A percentile compares a stretch with the other conserved stretches of the same genome.
These are phyloP conservation scores for Hyles lineata DNA, from an alignment of 2,888 invertebrate species.

Conservation along the genomic window DNA sequence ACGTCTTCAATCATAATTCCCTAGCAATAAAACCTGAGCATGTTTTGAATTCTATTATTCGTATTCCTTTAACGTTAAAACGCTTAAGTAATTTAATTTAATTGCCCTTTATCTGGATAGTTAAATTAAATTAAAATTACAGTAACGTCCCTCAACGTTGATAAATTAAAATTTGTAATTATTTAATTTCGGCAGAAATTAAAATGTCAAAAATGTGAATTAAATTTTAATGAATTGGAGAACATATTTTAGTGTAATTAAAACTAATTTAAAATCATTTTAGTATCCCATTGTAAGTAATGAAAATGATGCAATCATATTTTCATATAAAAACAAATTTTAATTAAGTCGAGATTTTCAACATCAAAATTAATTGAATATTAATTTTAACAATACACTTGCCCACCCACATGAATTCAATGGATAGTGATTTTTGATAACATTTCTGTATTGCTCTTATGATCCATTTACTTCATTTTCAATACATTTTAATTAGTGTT, in stretches of 20 bases:
- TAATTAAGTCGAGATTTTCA: slow-evolving; percentile 24
- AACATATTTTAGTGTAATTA: slow-evolving; percentile 5
- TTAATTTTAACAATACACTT: slow-evolving; percentile 19
- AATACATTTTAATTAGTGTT: neutral
- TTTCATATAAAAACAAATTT: slow-evolving; percentile 2
- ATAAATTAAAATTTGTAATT: neutral
- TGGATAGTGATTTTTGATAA: neutral
- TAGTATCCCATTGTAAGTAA: too few species aligned
- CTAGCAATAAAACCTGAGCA: neutral
- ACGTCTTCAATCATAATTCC: neutral
- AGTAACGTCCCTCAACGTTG: slow-evolving; percentile 1
- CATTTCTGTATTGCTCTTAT: neutral
- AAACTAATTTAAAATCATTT: neutral
- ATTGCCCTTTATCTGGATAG: neutral
- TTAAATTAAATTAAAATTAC: slow-evolving; percentile 15
- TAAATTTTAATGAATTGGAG: neutral
- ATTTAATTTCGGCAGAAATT: neutral
- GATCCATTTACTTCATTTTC: neutral
- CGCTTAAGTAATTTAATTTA: neutral
- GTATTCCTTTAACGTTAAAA: slow-evolving; percentile 5
- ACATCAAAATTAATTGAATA: slow-evolving; percentile 24
- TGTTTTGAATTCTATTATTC: neutral
- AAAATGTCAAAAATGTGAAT: slow-evolving; percentile 9
- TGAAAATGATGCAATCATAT: neutral
- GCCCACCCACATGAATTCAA: slow-evolving; percentile 11